These are phyloP conservation scores for Epinephelus awoara DNA, from an alignment of 2,797 vertebrate genomes.

Conservation along the genomic window DNA sequence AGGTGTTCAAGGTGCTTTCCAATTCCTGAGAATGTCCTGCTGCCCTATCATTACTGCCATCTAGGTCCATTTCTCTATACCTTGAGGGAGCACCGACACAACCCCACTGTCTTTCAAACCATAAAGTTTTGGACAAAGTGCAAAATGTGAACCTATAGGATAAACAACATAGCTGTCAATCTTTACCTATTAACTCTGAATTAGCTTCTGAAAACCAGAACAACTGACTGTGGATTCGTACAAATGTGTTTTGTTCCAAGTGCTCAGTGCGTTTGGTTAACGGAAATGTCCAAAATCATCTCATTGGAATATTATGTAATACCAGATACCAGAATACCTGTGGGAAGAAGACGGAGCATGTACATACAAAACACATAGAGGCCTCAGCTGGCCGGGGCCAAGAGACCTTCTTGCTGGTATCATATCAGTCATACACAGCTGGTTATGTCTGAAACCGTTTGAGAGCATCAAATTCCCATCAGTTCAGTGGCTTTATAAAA, in stretches of 20 bases:
- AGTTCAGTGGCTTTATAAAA: neutral
- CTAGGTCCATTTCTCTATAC: too few relatives aligned
- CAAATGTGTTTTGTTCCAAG: neutral
- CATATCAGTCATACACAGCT: constrained; percentile 3
- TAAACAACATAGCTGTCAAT: too few relatives aligned
- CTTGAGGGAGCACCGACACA: too few relatives aligned
- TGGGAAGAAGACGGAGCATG: constrained; percentile 4
- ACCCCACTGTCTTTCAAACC: too few relatives aligned
- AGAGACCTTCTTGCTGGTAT: neutral
- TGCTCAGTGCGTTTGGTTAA: neutral
- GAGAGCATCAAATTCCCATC: neutral
- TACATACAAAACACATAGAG: constrained; percentile 9
- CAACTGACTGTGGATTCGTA: neutral
- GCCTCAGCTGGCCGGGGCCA: neutral
- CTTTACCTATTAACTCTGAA: too few relatives aligned
- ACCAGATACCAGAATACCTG: neutral
- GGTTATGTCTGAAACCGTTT: neutral
- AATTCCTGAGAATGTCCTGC: too few relatives aligned
- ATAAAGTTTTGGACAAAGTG: too few relatives aligned
- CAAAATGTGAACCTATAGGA: too few relatives aligned
- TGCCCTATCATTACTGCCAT: too few relatives aligned
- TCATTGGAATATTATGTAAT: neutral
- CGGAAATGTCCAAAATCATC: neutral
- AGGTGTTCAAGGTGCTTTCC: too few relatives aligned
- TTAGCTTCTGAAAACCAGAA: neutral